These are phyloP conservation scores for Tetanocera ferruginea DNA, from an alignment of 2,888 invertebrate genomes.

Conservation along the genomic window DNA sequence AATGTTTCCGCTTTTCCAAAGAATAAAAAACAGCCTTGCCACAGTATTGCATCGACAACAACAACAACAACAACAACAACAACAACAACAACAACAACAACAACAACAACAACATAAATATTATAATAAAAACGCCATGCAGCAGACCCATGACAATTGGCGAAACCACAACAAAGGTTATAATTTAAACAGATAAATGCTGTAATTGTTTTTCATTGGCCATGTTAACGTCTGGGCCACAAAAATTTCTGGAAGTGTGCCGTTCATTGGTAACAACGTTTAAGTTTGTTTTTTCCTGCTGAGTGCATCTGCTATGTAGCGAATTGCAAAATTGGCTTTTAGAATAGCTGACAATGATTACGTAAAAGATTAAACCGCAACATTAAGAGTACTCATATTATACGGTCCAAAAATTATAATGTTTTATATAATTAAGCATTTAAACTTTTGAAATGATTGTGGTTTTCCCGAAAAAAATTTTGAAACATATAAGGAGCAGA, in stretches of 20 bases:
- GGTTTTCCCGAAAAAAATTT: neutral
- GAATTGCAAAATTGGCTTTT: neutral
- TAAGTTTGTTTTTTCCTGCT: slow-evolving; percentile 46
- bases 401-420: slow-evolving; percentile 19
- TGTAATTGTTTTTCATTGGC: slow-evolving; percentile 38
- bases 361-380: slow-evolving; percentile 31
- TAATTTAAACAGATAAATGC: slow-evolving; percentile 43
- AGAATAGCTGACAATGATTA: slow-evolving; percentile 15
- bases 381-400: neutral
- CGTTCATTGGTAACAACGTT: neutral
- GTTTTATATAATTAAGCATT: neutral
- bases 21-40: neutral
- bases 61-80: neutral
- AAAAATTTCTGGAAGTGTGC: neutral
- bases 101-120: neutral
- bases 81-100: neutral
- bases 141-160: slow-evolving; percentile 24
- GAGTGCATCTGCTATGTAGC: slow-evolving; percentile 9
- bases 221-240: slow-evolving; percentile 1
- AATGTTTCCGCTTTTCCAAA: slow-evolving; percentile 27
- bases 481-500: no score
- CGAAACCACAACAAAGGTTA: slow-evolving; percentile 42
- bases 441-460: slow-evolving; percentile 4
- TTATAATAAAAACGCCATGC: neutral
- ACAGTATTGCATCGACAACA: neutral